phyloP scores from a whole-genome alignment of 30 jellyfish, hydroid and myxozoan species.

The Aurelia sp. region DNA sequence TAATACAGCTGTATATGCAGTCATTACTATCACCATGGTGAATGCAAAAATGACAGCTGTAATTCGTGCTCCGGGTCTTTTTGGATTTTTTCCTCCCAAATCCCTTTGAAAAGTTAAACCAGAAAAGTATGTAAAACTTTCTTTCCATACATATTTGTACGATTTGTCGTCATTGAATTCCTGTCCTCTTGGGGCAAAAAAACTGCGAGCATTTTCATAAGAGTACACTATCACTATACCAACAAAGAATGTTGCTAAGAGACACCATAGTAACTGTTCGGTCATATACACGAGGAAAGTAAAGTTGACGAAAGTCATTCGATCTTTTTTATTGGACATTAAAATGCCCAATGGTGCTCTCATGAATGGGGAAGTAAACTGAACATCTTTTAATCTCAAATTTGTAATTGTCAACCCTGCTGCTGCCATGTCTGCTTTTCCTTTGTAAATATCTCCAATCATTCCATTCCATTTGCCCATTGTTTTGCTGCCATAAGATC shows the following conservation, averaged over 20 bases:
- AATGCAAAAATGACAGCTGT: constrained; percentile 80
- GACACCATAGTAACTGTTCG: constrained; percentile 22
- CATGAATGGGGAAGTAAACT: constrained; percentile 68
- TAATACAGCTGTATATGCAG: constrained; percentile 92
- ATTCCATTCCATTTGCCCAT: constrained; percentile 92
- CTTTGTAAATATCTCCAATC: constrained; percentile 74
- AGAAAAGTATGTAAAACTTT: constrained; percentile 76
- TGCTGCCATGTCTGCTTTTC: constrained; percentile 87
- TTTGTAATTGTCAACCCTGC: constrained; percentile 75
- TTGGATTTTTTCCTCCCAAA: constrained; percentile 89
- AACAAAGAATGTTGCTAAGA: constrained; percentile 37
- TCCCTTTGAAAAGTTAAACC: constrained; percentile 93
- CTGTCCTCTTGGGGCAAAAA: background rate
- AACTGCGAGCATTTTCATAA: constrained; percentile 49
- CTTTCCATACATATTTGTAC: constrained; percentile 46
- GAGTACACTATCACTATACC: constrained; percentile 52
- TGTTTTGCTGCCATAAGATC: constrained; percentile 63
- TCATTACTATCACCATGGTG: constrained; percentile 91
- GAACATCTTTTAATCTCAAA: constrained; percentile 57
- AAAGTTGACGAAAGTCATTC: constrained; percentile 36
- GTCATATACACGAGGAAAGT: constrained; percentile 37
- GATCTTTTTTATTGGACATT: constrained; percentile 15
- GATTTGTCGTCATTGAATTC: background rate
- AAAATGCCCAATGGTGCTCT: constrained; percentile 35
- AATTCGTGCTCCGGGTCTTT: constrained; percentile 73